phyloP scores from a whole-genome alignment of 2,113 vertebrate genomes.

The Leptobrachium ailaonicum region DNA sequence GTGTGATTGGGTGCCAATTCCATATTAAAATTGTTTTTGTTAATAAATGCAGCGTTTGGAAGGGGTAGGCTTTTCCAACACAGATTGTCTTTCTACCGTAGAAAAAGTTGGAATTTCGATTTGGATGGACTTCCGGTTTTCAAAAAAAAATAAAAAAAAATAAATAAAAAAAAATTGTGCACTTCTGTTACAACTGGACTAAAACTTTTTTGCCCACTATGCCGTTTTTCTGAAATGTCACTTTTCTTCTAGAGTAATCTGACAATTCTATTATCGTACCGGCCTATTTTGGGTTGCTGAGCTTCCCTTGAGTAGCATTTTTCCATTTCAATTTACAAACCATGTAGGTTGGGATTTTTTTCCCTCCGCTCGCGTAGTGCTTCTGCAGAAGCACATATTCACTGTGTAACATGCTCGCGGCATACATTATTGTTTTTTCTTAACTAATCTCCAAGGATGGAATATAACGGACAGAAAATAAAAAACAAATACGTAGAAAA shows the following conservation, averaged over 20 bases:
- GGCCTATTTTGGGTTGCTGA: conserved; percentile 1
- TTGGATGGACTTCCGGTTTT: too few species aligned
- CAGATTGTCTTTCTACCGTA: too few species aligned
- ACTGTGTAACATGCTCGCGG: background rate
- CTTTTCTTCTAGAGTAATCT: background rate
- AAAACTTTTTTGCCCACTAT: background rate
- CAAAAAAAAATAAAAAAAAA: too few species aligned
- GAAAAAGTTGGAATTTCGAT: too few species aligned
- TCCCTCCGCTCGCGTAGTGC: background rate
- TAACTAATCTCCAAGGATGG: background rate
- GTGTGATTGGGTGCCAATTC: too few species aligned
- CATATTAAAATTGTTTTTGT: too few species aligned
- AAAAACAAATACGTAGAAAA: background rate
- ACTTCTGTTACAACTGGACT: background rate
- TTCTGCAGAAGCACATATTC: conserved; percentile 9
- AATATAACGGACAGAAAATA: background rate
- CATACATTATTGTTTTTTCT: background rate
- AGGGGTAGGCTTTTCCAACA: too few species aligned
- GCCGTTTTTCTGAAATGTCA: conserved; percentile 1
- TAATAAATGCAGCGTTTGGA: too few species aligned
- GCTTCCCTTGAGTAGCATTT: conserved; percentile 11
- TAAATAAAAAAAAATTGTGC: too few species aligned
- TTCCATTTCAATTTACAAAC: conserved; percentile 9
- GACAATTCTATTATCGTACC: background rate
- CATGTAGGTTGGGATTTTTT: background rate